A percentile compares a stretch with the other conserved stretches of the same genome.
phyloP scores from a whole-genome alignment of 2,113 vertebrate species.

The Epinephelus cyanopodus region DNA sequence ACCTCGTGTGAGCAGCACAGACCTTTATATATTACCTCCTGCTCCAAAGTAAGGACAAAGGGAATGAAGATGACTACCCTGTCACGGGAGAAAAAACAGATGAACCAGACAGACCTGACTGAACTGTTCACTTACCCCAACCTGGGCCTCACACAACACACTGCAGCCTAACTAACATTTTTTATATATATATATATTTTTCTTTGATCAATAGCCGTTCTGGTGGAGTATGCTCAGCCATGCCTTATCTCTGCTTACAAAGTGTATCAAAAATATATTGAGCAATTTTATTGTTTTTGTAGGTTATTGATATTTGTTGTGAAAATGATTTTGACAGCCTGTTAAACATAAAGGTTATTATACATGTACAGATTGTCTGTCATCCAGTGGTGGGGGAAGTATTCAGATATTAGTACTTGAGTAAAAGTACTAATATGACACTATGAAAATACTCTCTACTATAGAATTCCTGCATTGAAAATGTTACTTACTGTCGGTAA shows the following conservation, averaged over 20 bases:
- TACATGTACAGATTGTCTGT: conserved; percentile 5
- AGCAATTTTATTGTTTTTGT: background rate
- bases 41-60: conserved; percentile 84
- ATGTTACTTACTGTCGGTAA: too few species aligned
- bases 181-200: conserved; percentile 14
- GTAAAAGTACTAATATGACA: too few species aligned
- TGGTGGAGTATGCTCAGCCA: conserved; percentile 28
- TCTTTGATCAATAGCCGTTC: conserved; percentile 46
- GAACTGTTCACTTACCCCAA: conserved; percentile 71
- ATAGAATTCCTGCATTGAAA: too few species aligned
- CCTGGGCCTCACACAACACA: conserved; percentile 80
- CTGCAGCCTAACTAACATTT: conserved; percentile 35
- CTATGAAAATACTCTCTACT: too few species aligned
- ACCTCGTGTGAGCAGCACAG: conserved; percentile 72
- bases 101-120: conserved; percentile 79
- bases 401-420: too few species aligned
- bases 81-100: conserved; percentile 75
- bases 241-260: conserved; percentile 27
- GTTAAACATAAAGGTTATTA: background rate
- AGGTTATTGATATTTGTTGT: conserved; percentile 19
- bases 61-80: conserved; percentile 90
- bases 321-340: background rate
- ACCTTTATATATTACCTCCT: conserved; percentile 81
- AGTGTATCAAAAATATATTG: conserved; percentile 25
- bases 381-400: too few species aligned